Conservation (phyloP, 1,140 invertebrate species). For the Nasonia giraulti region DNA sequence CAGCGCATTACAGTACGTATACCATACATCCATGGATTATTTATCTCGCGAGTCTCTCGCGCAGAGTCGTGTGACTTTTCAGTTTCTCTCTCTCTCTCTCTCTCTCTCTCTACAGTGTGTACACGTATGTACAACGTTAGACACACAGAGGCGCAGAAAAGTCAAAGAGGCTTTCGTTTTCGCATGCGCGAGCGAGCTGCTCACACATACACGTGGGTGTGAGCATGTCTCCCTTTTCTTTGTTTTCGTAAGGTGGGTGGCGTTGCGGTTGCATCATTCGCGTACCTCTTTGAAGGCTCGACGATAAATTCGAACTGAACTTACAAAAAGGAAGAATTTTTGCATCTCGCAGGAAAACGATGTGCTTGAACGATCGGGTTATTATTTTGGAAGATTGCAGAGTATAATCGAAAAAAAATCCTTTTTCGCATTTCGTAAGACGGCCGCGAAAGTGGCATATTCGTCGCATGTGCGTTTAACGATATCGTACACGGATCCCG, state of each 20-base stretch:
- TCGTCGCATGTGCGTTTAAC: too few relatives aligned
- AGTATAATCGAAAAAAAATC: too few relatives aligned
- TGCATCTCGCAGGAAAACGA: not conserved
- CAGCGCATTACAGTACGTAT: too few relatives aligned
- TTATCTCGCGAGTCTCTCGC: too few relatives aligned
- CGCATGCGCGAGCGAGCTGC: not conserved
- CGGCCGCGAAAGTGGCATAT: too few relatives aligned
- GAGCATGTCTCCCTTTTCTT: slow-evolving; percentile 40
- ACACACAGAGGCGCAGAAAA: too few relatives aligned
- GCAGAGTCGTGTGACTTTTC: not conserved
- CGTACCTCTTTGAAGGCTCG: slow-evolving; percentile 25
- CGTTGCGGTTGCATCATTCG: slow-evolving; percentile 41
- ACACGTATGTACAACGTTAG: not conserved
- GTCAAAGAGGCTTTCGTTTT: slow-evolving; percentile 26
- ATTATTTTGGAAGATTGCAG: too few relatives aligned
- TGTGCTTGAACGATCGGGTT: too few relatives aligned
- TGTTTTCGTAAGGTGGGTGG: slow-evolving; percentile 47
- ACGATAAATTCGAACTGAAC: too few relatives aligned
- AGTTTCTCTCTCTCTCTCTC: not conserved
- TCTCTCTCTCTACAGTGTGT: not conserved
- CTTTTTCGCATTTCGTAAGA: too few relatives aligned
- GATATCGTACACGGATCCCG: too few relatives aligned
- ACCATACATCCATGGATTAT: too few relatives aligned
- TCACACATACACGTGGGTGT: slow-evolving; percentile 6
- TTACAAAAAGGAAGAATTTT: not conserved